Conservation (phyloP, 2,888 invertebrate species). For the Agrochola litura region DNA sequence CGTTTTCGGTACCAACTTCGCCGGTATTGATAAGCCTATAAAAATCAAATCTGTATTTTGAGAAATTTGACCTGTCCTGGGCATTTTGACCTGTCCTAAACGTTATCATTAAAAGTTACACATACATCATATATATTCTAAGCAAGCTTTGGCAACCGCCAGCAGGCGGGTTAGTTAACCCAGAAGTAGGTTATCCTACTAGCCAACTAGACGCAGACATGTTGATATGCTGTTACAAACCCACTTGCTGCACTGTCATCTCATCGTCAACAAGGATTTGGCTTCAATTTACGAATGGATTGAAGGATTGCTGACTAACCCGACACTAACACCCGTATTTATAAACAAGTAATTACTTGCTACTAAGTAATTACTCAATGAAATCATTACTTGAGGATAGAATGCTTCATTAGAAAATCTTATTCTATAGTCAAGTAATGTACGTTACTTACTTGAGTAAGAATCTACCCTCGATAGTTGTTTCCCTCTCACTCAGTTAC, state of each 20-base stretch:
- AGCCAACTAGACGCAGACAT: neutral
- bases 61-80: neutral
- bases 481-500: too few relatives aligned
- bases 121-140: neutral
- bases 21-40: slow-evolving; percentile 81
- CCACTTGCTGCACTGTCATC: neutral
- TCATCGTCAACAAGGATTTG: neutral
- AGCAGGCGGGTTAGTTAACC: neutral
- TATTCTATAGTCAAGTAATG: too few relatives aligned
- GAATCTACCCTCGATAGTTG: too few relatives aligned
- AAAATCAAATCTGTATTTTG: neutral
- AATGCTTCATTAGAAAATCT: too few relatives aligned
- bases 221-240: neutral
- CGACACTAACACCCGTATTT: too few relatives aligned
- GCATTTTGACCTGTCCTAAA: neutral
- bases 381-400: too few relatives aligned
- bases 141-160: neutral
- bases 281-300: neutral
- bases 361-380: too few relatives aligned
- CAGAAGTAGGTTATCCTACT: neutral
- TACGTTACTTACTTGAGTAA: too few relatives aligned
- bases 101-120: neutral
- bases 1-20: slow-evolving; percentile 80
- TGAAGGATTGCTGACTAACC: neutral
- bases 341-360: too few relatives aligned